Evolutionary conservation across 2,888 invertebrate genomes (phyloP), one percentile per base, ranked within the genome.

Genomic region (Heteromyza rotundicornis): DNA sequence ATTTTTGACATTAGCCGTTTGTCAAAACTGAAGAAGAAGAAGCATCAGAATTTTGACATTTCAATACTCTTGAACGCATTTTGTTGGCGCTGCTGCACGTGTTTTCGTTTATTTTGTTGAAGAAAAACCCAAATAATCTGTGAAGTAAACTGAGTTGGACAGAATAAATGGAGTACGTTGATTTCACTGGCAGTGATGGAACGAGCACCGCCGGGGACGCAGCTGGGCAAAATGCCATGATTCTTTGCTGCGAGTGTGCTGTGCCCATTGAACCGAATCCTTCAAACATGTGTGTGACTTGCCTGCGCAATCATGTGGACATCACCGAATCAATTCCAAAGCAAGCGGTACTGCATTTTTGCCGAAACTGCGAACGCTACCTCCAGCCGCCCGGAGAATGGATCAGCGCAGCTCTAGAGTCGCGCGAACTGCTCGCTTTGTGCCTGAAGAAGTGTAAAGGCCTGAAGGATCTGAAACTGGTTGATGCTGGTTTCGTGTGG

Each of bases 401-500:
- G 96, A 82, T 96, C 14, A 87, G 88, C 3, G 92, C 91, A 69
- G 85, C 91, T 0, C 83, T 97, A n/a, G 97, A 98, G 83, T 98
- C 97, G 0, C 86, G 92, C 19, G 97, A 98, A 82, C 85, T 98
- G 1, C 84, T 98, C 1, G 88, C 92, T 0, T 82, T 99, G 1
- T 99, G 99, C 74, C 85, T 99, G 56, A 96, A 97, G 80, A 94
- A 92, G 78, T 82, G 99, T 22, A 98, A 93, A 82, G 95, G 95
- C 0, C 84, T 98, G 7, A 92, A 89, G 75, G 89, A 92, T 78
- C 93, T 98, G 0, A 94, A 96, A 77, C 85, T 99, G 16, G 86
- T 98, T 59, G 98, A 99, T 86, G 99, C 99, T 44, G 91, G 92
- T 1, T 99, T 99, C 85, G 89, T 97, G 2, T 99, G 98, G 98